Evolutionary conservation across 2,888 invertebrate species (phyloP).

Genomic region (Pantelozetes paolii): DNA sequence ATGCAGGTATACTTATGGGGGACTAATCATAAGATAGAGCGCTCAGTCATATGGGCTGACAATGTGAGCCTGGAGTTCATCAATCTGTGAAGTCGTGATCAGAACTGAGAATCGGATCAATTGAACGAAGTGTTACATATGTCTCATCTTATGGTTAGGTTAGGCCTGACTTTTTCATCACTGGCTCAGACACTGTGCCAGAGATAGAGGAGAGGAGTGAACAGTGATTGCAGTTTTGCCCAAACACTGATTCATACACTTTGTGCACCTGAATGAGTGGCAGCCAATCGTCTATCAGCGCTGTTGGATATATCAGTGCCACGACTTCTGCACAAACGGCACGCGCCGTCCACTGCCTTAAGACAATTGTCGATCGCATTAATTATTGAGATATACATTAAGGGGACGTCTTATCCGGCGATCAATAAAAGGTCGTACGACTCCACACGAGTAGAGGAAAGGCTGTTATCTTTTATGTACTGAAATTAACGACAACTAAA

Average conservation of each 20-base stretch:
- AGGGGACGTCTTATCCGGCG: background rate
- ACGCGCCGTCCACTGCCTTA: slow-evolving; percentile 32
- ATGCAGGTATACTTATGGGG: slow-evolving; percentile 24
- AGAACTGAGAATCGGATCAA: background rate
- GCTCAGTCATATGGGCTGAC: slow-evolving; percentile 17
- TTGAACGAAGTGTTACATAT: slow-evolving; percentile 21
- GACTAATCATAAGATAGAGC: background rate
- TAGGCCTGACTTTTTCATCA: background rate
- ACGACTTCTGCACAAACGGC: slow-evolving; percentile 3
- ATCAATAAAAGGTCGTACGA: slow-evolving; percentile 31
- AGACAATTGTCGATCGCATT: slow-evolving; percentile 27
- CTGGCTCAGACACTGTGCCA: background rate
- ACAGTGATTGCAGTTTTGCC: slow-evolving; percentile 14
- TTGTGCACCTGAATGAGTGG: slow-evolving; percentile 28
- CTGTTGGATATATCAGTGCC: slow-evolving; percentile 9
- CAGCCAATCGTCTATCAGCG: slow-evolving; percentile 16
- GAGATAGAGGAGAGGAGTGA: slow-evolving; percentile 27
- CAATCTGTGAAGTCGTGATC: slow-evolving; percentile 22
- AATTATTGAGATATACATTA: slow-evolving; percentile 27
- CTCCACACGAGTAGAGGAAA: background rate
- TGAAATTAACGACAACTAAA: slow-evolving; percentile 2
- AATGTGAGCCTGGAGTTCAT: background rate
- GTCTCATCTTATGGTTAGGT: slow-evolving; percentile 27
- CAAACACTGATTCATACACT: slow-evolving; percentile 25
- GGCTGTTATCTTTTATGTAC: background rate